These are phyloP conservation scores for Nemoura dubitans DNA, from an alignment of 2,888 invertebrate genomes.

Conservation along the genomic window DNA sequence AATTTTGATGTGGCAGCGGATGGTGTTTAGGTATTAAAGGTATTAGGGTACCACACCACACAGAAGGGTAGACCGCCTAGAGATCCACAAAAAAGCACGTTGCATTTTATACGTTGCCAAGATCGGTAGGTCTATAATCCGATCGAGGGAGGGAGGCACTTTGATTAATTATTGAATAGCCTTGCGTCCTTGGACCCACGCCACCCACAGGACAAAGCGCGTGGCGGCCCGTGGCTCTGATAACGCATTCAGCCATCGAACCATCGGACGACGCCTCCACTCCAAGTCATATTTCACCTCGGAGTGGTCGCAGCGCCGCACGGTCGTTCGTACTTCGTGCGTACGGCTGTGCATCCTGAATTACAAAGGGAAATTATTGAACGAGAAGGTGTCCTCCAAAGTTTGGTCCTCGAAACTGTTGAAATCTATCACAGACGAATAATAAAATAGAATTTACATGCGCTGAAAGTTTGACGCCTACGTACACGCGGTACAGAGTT, in stretches of 20 bases:
- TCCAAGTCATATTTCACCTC: not conserved
- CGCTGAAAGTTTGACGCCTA: too few species aligned
- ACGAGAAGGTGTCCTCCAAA: not conserved
- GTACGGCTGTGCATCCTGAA: not conserved
- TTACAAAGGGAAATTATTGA: not conserved
- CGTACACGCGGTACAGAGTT: too few species aligned
- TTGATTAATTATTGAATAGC: slow-evolving; percentile 12
- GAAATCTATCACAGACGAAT: not conserved
- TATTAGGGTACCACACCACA: not conserved
- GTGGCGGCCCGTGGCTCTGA: not conserved
- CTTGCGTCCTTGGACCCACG: not conserved
- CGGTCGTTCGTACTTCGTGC: too few species aligned
- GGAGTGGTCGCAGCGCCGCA: not conserved
- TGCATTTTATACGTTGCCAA: not conserved
- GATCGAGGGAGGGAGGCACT: not conserved
- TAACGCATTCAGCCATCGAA: not conserved
- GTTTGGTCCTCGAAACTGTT: not conserved
- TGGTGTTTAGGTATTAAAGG: too few species aligned
- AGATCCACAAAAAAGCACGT: not conserved
- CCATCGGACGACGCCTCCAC: too few species aligned
- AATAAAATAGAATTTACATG: too few species aligned
- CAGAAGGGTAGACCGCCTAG: not conserved
- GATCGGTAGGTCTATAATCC: not conserved
- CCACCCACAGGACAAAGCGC: not conserved
- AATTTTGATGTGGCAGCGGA: not conserved